Evolutionary conservation across 2,113 vertebrate genomes (phyloP).

Genomic region (Rana temporaria): DNA sequence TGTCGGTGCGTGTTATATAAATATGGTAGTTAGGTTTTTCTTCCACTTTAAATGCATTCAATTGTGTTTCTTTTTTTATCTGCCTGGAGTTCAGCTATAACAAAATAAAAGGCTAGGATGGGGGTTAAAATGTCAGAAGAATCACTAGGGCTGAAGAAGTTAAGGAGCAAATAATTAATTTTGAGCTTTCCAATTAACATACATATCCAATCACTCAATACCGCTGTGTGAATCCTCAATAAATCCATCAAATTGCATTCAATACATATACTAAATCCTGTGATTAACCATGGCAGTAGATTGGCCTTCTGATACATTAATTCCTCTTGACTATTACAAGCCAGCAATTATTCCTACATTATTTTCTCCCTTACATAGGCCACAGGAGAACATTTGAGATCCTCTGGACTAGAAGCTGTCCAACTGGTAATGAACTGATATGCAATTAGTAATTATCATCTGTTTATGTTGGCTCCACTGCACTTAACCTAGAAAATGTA

Average conservation of each 20-base stretch:
- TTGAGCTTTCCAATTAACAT: no score
- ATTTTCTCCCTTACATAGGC: neutral
- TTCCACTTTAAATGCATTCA: no score
- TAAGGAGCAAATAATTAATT: no score
- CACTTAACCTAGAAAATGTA: neutral
- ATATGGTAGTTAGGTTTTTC: no score
- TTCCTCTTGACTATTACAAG: neutral
- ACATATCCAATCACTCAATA: neutral
- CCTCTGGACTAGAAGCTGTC: neutral
- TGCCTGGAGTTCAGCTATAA: no score
- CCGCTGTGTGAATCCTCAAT: neutral
- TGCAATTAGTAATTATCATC: slow-evolving; percentile 5
- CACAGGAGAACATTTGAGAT: slow-evolving; percentile 18
- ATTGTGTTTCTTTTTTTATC: no score
- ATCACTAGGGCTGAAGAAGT: no score
- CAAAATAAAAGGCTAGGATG: no score
- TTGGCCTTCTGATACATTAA: neutral
- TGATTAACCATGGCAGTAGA: slow-evolving; percentile 23
- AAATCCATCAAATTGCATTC: slow-evolving; percentile 10
- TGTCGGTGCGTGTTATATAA: no score
- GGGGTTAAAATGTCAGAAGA: no score
- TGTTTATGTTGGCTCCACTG: neutral
- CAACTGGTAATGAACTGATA: no score
- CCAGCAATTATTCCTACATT: slow-evolving; percentile 6
- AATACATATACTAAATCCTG: slow-evolving; percentile 4